Conservation (phyloP, 2,888 invertebrate genomes). For the Antheraea assamensis region DNA sequence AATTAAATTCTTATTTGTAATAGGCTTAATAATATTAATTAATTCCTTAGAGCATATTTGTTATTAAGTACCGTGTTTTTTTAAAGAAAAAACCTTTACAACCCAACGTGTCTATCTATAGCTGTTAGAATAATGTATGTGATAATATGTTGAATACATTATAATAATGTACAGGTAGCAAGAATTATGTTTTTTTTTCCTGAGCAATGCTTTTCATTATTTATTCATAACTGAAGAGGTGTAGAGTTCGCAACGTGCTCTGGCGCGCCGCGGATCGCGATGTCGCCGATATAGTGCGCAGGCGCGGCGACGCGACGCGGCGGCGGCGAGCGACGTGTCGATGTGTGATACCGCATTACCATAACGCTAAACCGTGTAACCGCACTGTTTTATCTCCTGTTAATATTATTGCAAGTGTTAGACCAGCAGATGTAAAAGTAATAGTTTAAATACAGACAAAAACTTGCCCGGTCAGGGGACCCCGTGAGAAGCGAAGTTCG, state of each 20-base stretch:
- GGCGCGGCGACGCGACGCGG: conserved; percentile 51
- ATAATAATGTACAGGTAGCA: neutral
- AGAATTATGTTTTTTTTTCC: neutral
- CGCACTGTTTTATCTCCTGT: conserved; percentile 48
- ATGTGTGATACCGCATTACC: conserved; percentile 74
- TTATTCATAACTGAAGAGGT: conserved; percentile 11
- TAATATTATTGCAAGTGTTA: conserved; percentile 47
- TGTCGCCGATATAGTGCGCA: conserved; percentile 65
- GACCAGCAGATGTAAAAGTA: conserved; percentile 3
- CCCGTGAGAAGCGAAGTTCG: no score
- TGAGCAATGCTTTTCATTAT: neutral
- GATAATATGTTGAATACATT: no score
- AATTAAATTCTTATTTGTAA: no score
- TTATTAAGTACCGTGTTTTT: no score
- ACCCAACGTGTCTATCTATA: no score
- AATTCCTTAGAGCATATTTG: no score
- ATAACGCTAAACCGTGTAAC: conserved; percentile 60
- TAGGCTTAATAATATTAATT: no score
- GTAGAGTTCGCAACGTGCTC: conserved; percentile 28
- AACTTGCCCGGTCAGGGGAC: neutral
- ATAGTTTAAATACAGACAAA: neutral
- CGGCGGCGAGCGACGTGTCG: conserved; percentile 61
- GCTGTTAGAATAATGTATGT: no score
- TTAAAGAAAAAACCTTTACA: no score
- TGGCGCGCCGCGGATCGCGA: conserved; percentile 68